A percentile compares a stretch with the other conserved stretches of the same genome.
phyloP scores from a whole-genome alignment of 2,797 vertebrate species.

The Sandelia bainsii region DNA sequence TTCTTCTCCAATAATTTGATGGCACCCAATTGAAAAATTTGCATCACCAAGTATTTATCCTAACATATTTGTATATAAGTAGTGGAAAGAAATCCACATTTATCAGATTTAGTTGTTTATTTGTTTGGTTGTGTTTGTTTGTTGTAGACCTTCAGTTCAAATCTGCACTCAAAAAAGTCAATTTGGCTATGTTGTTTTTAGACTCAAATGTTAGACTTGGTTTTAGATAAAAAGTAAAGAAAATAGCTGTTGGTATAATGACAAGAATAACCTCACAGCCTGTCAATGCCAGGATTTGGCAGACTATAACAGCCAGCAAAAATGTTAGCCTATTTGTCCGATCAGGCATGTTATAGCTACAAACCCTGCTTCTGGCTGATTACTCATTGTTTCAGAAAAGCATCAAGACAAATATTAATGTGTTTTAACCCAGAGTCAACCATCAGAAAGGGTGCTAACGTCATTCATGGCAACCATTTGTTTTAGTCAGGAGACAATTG shows the following conservation, averaged over 20 bases:
- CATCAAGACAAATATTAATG: neutral
- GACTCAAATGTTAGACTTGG: too few relatives aligned
- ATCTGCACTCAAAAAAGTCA: too few relatives aligned
- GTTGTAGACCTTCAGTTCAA: too few relatives aligned
- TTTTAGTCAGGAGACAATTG: neutral
- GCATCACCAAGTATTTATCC: neutral
- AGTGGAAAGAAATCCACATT: too few relatives aligned
- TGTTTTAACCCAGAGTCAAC: neutral
- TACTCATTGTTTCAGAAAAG: neutral
- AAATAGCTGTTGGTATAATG: too few relatives aligned
- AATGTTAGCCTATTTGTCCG: neutral
- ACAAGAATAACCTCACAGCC: too few relatives aligned
- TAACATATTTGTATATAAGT: neutral
- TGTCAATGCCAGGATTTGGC: too few relatives aligned
- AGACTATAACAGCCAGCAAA: neutral
- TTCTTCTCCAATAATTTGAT: neutral
- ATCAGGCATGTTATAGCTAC: neutral
- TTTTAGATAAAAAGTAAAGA: too few relatives aligned
- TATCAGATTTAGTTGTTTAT: too few relatives aligned
- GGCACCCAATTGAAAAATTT: neutral
- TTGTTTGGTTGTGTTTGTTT: too few relatives aligned
- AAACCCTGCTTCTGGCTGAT: too few relatives aligned
- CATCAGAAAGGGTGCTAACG: slow-evolving; percentile 10
- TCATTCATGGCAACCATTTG: slow-evolving; percentile 12
- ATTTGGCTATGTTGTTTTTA: too few relatives aligned